Conservation (phyloP, 2,797 vertebrate species). For the Serranus cabrilla region DNA sequence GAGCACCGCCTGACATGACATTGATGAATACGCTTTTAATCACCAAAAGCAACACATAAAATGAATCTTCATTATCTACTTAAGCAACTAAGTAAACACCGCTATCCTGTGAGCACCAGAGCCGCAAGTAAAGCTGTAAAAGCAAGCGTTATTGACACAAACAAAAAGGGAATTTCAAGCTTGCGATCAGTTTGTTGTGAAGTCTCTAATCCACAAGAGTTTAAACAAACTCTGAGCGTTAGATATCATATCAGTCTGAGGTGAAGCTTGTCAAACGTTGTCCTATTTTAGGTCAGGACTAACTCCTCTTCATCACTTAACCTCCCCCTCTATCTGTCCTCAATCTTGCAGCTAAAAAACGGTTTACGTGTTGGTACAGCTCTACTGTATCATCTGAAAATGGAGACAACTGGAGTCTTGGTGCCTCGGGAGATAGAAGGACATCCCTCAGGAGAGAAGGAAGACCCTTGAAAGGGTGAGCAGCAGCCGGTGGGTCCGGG, state of each 20-base stretch:
- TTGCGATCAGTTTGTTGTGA: constrained; percentile 41
- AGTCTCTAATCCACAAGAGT: constrained; percentile 36
- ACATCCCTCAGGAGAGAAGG: constrained; percentile 60
- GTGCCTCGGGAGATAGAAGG: constrained; percentile 49
- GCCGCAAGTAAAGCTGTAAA: constrained; percentile 42
- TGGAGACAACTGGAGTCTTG: constrained; percentile 24
- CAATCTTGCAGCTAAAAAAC: constrained; percentile 10
- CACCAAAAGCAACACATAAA: constrained; percentile 82
- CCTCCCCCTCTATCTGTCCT: constrained; percentile 6
- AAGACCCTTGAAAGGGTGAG: constrained; percentile 71
- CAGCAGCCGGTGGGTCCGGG: constrained; percentile 78
- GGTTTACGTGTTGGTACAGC: constrained; percentile 12
- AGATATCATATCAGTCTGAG: constrained; percentile 26
- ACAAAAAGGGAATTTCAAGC: constrained; percentile 38
- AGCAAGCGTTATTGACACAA: constrained; percentile 48
- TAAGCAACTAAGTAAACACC: constrained; percentile 70
- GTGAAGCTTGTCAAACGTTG: constrained; percentile 13
- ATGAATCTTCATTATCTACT: constrained; percentile 82
- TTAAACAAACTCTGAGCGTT: constrained; percentile 24
- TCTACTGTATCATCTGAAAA: constrained; percentile 43
- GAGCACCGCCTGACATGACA: constrained; percentile 75
- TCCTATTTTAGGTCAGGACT: neutral
- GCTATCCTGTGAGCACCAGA: constrained; percentile 46
- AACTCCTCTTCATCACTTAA: no score
- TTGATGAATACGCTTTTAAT: constrained; percentile 84